Percentiles rank a stretch among this genome's conserved stretches.
phyloP scores from a whole-genome alignment of 2,113 vertebrate species.

The Procavia capensis region DNA sequence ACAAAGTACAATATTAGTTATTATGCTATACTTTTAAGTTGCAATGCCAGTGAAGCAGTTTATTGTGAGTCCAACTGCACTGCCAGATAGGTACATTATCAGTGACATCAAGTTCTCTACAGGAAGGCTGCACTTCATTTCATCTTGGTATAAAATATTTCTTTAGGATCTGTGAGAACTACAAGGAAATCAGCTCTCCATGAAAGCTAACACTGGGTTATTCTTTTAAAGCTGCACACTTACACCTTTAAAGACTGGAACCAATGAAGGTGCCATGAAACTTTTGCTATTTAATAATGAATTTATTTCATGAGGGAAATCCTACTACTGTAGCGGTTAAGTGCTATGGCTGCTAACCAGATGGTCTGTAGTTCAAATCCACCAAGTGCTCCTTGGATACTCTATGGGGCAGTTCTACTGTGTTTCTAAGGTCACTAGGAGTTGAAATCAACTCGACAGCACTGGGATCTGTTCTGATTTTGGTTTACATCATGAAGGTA shows the following conservation, averaged over 20 bases:
- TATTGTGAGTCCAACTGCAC: neutral
- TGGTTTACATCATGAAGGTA: neutral
- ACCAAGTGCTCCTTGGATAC: no score
- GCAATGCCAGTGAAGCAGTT: neutral
- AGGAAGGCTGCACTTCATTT: conserved; percentile 26
- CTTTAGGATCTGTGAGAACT: neutral
- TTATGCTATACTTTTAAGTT: neutral
- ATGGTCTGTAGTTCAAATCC: no score
- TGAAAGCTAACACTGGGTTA: conserved; percentile 43
- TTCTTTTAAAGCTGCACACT: neutral
- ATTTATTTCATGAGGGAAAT: neutral
- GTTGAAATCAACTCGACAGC: no score
- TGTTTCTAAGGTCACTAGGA: no score
- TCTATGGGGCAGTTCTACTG: no score
- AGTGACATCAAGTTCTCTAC: neutral
- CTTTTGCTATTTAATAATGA: neutral
- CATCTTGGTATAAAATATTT: neutral
- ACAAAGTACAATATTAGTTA: neutral
- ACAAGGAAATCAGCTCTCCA: neutral
- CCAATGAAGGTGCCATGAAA: neutral
- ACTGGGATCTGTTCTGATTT: no score
- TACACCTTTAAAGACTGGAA: conserved; percentile 1
- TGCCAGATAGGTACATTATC: neutral
- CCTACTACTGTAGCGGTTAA: no score
- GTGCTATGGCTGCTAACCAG: no score